Evolutionary conservation across 2,113 vertebrate species (phyloP).

Genomic region (Periophthalmus modestus): DNA sequence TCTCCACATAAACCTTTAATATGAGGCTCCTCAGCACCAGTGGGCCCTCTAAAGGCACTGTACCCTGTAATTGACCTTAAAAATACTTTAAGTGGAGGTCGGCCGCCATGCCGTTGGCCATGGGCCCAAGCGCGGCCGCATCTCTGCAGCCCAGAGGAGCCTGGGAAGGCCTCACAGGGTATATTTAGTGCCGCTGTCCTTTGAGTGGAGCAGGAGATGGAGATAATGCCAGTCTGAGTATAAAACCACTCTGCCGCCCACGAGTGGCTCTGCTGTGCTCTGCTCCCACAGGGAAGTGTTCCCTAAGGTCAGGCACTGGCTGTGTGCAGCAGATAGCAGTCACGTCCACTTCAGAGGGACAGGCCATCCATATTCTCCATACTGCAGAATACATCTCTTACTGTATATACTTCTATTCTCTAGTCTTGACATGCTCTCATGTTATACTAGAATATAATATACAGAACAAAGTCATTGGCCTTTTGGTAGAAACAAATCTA

Average conservation of each 20-base stretch:
- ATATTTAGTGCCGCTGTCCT: conserved; percentile 81
- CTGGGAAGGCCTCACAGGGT: conserved; percentile 76
- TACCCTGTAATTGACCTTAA: conserved; percentile 87
- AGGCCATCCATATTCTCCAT: not conserved
- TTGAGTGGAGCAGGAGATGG: conserved; percentile 75
- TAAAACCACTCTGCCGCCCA: conserved; percentile 76
- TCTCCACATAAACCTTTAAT: conserved; percentile 83
- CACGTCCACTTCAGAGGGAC: conserved; percentile 5
- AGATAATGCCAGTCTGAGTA: conserved; percentile 79
- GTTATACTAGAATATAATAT: not conserved
- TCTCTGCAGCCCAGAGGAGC: conserved; percentile 73
- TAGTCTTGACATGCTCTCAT: not conserved
- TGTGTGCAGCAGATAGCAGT: conserved; percentile 26
- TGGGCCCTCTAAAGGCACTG: conserved; percentile 77
- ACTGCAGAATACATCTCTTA: not conserved
- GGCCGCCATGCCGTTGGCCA: conserved; percentile 80
- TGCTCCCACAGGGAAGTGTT: conserved; percentile 64
- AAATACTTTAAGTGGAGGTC: conserved; percentile 83
- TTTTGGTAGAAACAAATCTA: not conserved
- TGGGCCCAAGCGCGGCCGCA: conserved; percentile 72
- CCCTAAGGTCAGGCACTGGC: conserved; percentile 56
- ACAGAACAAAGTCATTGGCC: not conserved
- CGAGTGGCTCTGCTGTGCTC: conserved; percentile 57
- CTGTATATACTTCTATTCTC: not conserved
- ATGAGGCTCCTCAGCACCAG: conserved; percentile 77